These are phyloP conservation scores for Xylota segnis DNA, from an alignment of 2,888 invertebrate species.

Conservation along the genomic window DNA sequence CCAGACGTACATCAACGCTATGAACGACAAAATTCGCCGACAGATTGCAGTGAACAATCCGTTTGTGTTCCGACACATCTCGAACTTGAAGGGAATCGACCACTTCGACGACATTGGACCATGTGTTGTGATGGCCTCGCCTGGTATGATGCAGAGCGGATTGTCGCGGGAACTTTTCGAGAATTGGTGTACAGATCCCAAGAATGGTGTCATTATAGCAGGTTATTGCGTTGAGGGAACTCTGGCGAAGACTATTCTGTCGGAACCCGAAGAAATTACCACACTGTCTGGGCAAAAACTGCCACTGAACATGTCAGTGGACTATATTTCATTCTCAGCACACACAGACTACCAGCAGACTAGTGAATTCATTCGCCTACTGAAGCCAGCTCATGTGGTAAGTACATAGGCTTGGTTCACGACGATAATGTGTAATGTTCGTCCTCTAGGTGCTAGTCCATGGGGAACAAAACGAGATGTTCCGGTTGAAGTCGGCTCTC, in stretches of 20 bases:
- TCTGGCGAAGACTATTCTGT: conserved; percentile 95
- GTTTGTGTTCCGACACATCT: conserved; percentile 99
- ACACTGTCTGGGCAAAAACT: conserved; percentile 98
- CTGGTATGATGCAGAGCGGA: conserved; percentile 99
- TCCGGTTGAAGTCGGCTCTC: conserved; percentile 96
- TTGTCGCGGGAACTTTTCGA: conserved; percentile 98
- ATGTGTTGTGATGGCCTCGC: conserved; percentile 99
- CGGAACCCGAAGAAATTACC: conserved; percentile 98
- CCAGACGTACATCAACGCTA: conserved; percentile 99
- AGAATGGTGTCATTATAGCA: conserved; percentile 99
- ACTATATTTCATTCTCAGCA: conserved; percentile 99
- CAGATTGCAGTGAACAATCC: conserved; percentile 99
- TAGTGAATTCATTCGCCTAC: conserved; percentile 96
- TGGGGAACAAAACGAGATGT: conserved; percentile 99
- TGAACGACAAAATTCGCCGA: conserved; percentile 98
- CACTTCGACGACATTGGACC: conserved; percentile 99
- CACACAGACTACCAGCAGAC: conserved; percentile 92
- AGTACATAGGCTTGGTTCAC: conserved; percentile 22
- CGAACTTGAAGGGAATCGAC: conserved; percentile 96
- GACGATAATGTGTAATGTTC: not conserved
- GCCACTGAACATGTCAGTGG: conserved; percentile 98
- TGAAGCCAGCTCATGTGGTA: conserved; percentile 98
- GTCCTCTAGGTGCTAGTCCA: conserved; percentile 88
- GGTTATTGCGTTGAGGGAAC: conserved; percentile 97
- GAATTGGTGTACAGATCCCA: conserved; percentile 99